A percentile compares a stretch with the other conserved stretches of the same genome.
Evolutionary conservation across 2,113 vertebrate genomes (phyloP).

Genomic region (Camelus bactrianus): DNA sequence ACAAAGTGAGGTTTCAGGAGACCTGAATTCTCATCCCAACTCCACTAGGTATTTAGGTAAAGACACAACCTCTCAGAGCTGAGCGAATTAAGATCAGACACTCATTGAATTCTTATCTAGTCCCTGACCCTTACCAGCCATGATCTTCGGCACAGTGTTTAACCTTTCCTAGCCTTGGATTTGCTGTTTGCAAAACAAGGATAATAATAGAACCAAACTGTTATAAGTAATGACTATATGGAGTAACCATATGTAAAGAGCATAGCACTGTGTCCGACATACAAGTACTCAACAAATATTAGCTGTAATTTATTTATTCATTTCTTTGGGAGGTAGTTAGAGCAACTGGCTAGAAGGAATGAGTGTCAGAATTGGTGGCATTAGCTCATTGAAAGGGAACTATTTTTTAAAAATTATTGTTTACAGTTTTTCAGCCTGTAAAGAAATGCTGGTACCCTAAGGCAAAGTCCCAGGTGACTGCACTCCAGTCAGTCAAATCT

Average conservation of each 20-base stretch:
- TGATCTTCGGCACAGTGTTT: neutral
- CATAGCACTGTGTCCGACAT: neutral
- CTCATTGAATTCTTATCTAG: neutral
- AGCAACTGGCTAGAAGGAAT: neutral
- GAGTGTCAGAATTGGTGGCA: neutral
- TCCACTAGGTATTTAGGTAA: neutral
- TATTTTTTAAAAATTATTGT: neutral
- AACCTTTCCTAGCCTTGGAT: neutral
- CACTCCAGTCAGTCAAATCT: neutral
- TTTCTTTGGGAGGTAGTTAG: neutral
- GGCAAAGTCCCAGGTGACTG: neutral
- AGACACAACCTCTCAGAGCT: neutral
- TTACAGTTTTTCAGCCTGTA: constrained; percentile 32
- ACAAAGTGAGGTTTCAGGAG: neutral
- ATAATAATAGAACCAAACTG: neutral
- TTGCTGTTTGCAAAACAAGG: neutral
- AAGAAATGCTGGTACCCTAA: neutral
- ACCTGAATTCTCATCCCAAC: neutral
- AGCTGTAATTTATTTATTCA: neutral
- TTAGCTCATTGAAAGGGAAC: neutral
- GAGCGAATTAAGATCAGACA: neutral
- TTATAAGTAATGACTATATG: neutral
- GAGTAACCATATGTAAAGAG: neutral
- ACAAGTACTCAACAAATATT: neutral
- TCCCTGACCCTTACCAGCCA: neutral